Percentiles rank a stretch among this genome's conserved stretches.
These are phyloP conservation scores for Cyclophora punctaria DNA, from an alignment of 2,888 invertebrate genomes.

Conservation along the genomic window DNA sequence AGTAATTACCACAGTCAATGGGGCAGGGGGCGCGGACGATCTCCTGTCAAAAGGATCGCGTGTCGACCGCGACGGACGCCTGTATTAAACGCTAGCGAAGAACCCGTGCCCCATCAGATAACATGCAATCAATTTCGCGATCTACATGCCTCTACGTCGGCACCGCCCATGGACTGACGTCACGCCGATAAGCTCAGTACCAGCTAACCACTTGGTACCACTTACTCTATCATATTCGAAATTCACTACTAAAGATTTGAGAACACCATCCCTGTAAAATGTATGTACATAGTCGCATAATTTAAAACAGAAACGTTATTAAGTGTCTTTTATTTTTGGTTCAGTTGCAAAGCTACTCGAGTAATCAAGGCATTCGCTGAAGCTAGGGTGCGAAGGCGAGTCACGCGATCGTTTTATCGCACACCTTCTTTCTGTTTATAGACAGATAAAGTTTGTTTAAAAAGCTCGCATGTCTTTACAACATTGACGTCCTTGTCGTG, in stretches of 20 bases:
- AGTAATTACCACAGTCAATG: slow-evolving; percentile 64
- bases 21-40: slow-evolving; percentile 59
- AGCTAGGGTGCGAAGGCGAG: slow-evolving; percentile 49
- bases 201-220: slow-evolving; percentile 64
- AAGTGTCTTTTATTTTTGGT: slow-evolving; percentile 30
- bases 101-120: slow-evolving; percentile 73
- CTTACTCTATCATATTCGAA: slow-evolving; percentile 34
- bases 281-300: slow-evolving; percentile 8
- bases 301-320: slow-evolving; percentile 12
- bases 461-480: slow-evolving; percentile 67
- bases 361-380: slow-evolving; percentile 64
- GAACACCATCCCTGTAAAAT: slow-evolving; percentile 7
- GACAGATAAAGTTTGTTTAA: slow-evolving; percentile 69
- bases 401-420: slow-evolving; percentile 73
- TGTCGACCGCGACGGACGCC: slow-evolving; percentile 58
- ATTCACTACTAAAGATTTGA: slow-evolving; percentile 27
- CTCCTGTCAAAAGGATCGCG: slow-evolving; percentile 72
- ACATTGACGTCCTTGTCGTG: slow-evolving; percentile 62
- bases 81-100: slow-evolving; percentile 72
- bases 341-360: slow-evolving; percentile 35
- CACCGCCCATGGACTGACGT: slow-evolving; percentile 69
- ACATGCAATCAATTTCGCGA: slow-evolving; percentile 74
- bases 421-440: slow-evolving; percentile 69
- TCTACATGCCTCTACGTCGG: slow-evolving; percentile 71
- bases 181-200: slow-evolving; percentile 62